These are phyloP conservation scores for Athalia circularis DNA, from an alignment of 2,888 invertebrate genomes.

Conservation along the genomic window DNA sequence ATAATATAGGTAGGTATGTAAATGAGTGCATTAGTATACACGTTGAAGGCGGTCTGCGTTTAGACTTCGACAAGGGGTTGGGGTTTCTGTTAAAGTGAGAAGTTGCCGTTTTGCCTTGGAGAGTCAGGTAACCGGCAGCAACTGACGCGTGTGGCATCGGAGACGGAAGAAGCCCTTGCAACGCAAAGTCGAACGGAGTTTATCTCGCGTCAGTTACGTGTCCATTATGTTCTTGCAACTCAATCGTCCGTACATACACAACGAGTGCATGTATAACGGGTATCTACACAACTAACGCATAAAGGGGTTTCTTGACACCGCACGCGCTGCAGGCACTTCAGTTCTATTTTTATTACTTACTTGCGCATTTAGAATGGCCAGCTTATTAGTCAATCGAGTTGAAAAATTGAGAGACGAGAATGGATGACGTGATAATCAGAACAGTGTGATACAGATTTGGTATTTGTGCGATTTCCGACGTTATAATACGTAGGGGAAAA, in stretches of 20 bases:
- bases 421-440: no score
- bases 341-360: no score
- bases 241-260: constrained; percentile 20
- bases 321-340: background rate
- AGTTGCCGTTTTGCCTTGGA: constrained; percentile 3
- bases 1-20: background rate
- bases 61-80: background rate
- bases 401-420: no score
- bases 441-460: no score
- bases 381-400: no score
- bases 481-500: no score
- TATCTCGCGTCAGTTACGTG: constrained; percentile 33
- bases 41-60: background rate
- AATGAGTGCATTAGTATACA: background rate
- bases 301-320: constrained; percentile 24
- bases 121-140: background rate
- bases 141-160: background rate
- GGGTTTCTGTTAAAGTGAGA: constrained; percentile 11
- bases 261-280: background rate
- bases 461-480: no score
- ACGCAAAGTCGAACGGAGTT: constrained; percentile 6
- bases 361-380: no score
- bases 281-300: no score
- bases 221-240: constrained; percentile 39
- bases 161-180: constrained; percentile 25